Evolutionary conservation across 2,888 invertebrate genomes (phyloP).

Genomic region (Poecilobothrus nobilitatus): DNA sequence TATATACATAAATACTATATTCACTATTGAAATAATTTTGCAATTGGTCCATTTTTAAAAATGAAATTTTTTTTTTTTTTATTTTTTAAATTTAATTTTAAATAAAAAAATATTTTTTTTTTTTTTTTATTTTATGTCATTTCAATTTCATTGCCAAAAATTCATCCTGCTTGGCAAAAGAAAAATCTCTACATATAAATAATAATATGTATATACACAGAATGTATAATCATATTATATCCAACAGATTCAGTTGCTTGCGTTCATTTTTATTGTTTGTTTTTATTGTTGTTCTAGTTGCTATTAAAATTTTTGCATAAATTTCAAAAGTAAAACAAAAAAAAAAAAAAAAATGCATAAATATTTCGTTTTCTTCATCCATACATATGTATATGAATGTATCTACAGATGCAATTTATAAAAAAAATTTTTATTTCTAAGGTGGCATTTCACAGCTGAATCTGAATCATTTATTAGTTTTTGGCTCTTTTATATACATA

Average conservation of each 20-base stretch:
- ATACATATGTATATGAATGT: not conserved
- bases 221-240: too few relatives aligned
- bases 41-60: too few relatives aligned
- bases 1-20: too few relatives aligned
- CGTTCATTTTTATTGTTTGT: not conserved
- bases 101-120: too few relatives aligned
- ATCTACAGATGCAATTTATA: not conserved
- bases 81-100: too few relatives aligned
- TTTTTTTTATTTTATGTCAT: not conserved
- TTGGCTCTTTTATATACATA: not conserved
- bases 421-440: not conserved
- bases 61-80: too few relatives aligned
- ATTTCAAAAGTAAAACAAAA: not conserved
- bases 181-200: not conserved
- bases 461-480: conserved; percentile 4
- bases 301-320: not conserved
- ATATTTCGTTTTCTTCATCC: not conserved
- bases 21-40: too few relatives aligned
- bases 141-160: conserved; percentile 1
- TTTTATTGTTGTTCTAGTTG: not conserved
- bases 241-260: not conserved
- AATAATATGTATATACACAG: too few relatives aligned
- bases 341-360: not conserved
- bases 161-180: not conserved
- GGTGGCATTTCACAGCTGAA: not conserved